Conservation (phyloP, 2,888 invertebrate species). For the Hirtodrosophila histrioides region DNA sequence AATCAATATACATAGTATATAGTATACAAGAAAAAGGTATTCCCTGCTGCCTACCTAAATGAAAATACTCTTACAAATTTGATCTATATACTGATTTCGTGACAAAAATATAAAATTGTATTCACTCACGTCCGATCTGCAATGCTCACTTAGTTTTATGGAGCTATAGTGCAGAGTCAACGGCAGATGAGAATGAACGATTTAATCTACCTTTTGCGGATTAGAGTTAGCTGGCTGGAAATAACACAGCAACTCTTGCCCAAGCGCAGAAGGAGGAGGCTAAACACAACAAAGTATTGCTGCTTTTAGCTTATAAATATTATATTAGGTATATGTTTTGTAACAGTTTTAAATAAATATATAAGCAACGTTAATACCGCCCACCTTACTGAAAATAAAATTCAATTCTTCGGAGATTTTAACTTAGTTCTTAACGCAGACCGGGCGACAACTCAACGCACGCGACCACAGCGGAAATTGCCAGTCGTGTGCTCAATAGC, state of each 20-base stretch:
- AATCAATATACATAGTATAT: background rate
- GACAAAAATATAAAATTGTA: conserved; percentile 55
- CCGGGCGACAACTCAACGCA: conserved; percentile 6
- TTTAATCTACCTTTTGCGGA: conserved; percentile 83
- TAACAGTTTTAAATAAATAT: no score
- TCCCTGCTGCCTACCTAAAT: no score
- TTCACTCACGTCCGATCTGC: conserved; percentile 73
- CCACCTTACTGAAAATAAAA: background rate
- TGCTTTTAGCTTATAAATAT: no score
- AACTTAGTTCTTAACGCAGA: conserved; percentile 16
- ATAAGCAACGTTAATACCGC: no score
- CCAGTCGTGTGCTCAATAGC: accelerated
- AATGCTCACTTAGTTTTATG: conserved; percentile 61
- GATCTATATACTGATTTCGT: no score
- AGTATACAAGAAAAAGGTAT: no score
- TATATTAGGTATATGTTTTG: no score
- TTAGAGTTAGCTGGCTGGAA: conserved; percentile 77
- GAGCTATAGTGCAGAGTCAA: conserved; percentile 77
- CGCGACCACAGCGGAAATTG: conserved; percentile 28
- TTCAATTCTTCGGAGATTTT: conserved; percentile 19
- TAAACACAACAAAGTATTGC: background rate
- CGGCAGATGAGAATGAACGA: conserved; percentile 81
- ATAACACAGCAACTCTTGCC: conserved; percentile 81
- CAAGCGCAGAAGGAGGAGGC: conserved; percentile 82
- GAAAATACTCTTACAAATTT: no score